Evolutionary conservation across 2,888 invertebrate genomes (phyloP).

Genomic region (Geophilus truncorum): DNA sequence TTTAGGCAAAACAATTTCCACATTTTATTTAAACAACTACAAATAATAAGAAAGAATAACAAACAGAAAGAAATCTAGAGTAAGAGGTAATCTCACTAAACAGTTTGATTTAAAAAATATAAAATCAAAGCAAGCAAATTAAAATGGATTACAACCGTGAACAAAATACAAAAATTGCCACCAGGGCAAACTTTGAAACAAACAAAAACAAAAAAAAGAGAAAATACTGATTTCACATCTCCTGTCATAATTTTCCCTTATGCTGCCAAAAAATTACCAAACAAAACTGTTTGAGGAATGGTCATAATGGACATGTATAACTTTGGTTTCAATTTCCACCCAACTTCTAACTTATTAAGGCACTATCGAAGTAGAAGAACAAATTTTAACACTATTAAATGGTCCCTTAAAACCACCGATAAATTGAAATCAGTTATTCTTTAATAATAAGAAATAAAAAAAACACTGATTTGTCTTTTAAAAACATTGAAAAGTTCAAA

Average conservation of each 20-base stretch:
- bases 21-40: background rate
- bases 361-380: background rate
- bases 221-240: constrained; percentile 13
- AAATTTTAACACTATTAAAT: background rate
- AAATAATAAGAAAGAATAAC: background rate
- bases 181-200: background rate
- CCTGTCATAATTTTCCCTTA: background rate
- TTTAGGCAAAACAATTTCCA: background rate
- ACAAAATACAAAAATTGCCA: background rate
- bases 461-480: background rate
- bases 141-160: background rate
- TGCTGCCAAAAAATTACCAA: background rate
- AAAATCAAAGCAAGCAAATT: background rate
- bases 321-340: background rate
- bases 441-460: background rate
- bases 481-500: background rate
- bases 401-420: background rate
- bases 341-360: background rate
- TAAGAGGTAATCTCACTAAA: too few relatives aligned
- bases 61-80: background rate
- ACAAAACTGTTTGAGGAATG: background rate
- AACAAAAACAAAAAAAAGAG: background rate
- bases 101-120: too few relatives aligned
- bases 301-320: background rate
- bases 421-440: background rate